Conservation (phyloP, 2,888 invertebrate genomes). For the Eucera pruinosa region DNA sequence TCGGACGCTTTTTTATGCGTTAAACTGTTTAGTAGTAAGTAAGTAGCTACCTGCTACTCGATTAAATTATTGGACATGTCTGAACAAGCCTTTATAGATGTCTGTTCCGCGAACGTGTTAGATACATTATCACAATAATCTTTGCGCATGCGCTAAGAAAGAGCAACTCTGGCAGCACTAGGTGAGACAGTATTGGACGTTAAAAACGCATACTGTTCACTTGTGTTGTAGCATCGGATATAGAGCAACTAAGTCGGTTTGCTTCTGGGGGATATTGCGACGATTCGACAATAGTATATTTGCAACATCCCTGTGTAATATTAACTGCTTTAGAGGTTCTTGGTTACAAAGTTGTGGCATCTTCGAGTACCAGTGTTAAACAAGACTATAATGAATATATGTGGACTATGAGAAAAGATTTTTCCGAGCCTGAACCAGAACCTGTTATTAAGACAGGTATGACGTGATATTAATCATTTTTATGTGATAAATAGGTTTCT, state of each 20-base stretch:
- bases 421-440: conserved; percentile 92
- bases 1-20: no score
- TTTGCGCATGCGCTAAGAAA: no score
- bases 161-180: no score
- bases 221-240: conserved; percentile 88
- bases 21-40: no score
- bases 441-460: conserved; percentile 78
- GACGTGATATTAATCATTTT: conserved; percentile 47
- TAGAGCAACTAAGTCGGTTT: conserved; percentile 93
- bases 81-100: no score
- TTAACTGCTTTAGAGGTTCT: conserved; percentile 94
- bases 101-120: no score
- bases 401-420: conserved; percentile 97
- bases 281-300: conserved; percentile 93
- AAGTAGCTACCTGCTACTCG: no score
- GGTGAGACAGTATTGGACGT: no score
- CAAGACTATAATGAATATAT: conserved; percentile 96
- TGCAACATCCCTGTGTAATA: conserved; percentile 94
- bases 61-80: no score
- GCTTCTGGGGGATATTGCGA: conserved; percentile 94
- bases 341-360: conserved; percentile 95
- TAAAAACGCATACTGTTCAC: conserved; percentile 33
- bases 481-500: not conserved
- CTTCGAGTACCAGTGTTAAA: conserved; percentile 93
- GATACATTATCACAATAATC: no score